These are phyloP conservation scores for Poeciliopsis turrubarensis DNA, from an alignment of 2,113 vertebrate genomes.

Conservation along the genomic window DNA sequence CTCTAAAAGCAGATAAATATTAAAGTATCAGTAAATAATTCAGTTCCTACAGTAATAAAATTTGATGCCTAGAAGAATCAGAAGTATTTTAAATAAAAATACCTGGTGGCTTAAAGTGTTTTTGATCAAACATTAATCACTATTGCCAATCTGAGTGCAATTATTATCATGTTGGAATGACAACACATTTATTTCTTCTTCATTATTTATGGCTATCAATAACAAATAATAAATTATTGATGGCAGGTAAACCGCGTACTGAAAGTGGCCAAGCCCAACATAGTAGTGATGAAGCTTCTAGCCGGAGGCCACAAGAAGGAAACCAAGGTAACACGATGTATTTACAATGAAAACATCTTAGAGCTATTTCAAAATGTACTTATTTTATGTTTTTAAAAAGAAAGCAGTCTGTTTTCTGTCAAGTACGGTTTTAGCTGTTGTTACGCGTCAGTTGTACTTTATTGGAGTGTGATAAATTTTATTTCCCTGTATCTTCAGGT, in stretches of 20 bases:
- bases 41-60: neutral
- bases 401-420: too few species aligned
- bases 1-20: neutral
- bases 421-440: neutral
- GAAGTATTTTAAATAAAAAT: neutral
- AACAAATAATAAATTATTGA: conserved; percentile 9
- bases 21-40: neutral
- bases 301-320: conserved; percentile 99
- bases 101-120: neutral
- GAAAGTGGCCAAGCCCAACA: conserved; percentile 98
- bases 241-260: conserved; percentile 92
- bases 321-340: conserved; percentile 85
- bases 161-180: neutral
- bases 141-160: too few species aligned
- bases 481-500: conserved; percentile 75
- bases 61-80: neutral
- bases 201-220: neutral
- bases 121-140: too few species aligned
- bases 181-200: neutral
- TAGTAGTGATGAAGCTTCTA: conserved; percentile 96
- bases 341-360: neutral
- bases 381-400: neutral
- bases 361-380: neutral
- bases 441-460: neutral
- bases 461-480: neutral